Conservation (phyloP, 2,113 vertebrate species). For the Gadus chalcogrammus region DNA sequence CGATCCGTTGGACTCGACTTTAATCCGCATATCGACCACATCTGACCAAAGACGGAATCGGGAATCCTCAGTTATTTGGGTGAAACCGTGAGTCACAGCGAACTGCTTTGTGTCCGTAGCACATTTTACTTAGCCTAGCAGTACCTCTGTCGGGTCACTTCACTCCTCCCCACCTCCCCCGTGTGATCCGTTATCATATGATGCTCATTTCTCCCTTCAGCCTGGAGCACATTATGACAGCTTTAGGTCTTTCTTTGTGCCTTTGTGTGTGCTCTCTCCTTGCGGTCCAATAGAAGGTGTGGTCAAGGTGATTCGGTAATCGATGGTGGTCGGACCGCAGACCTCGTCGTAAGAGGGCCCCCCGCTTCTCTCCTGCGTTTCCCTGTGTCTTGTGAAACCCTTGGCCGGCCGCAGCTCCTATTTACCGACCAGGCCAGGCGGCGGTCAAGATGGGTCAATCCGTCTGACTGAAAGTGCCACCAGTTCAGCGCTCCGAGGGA, state of each 20-base stretch:
- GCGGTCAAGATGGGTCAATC: slow-evolving; percentile 47
- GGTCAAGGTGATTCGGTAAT: slow-evolving; percentile 66
- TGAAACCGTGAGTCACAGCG: slow-evolving; percentile 66
- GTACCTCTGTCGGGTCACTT: slow-evolving; percentile 53
- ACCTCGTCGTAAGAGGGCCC: slow-evolving; percentile 59
- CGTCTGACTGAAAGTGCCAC: slow-evolving; percentile 32
- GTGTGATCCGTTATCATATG: slow-evolving; percentile 75
- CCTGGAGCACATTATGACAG: slow-evolving; percentile 56
- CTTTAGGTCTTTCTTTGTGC: slow-evolving; percentile 66
- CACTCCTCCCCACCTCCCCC: slow-evolving; percentile 43
- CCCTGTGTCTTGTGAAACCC: neutral
- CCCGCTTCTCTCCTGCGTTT: neutral
- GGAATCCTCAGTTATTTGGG: slow-evolving; percentile 35
- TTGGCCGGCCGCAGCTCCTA: slow-evolving; percentile 22
- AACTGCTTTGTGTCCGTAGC: slow-evolving; percentile 66
- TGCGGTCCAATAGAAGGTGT: slow-evolving; percentile 67
- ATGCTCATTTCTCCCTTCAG: slow-evolving; percentile 60
- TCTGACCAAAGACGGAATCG: slow-evolving; percentile 10
- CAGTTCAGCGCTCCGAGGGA: slow-evolving; percentile 24
- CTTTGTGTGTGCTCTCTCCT: slow-evolving; percentile 62
- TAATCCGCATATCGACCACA: neutral
- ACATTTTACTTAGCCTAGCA: slow-evolving; percentile 49
- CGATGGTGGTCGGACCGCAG: slow-evolving; percentile 60
- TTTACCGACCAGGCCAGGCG: slow-evolving; percentile 38
- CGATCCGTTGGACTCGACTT: slow-evolving; percentile 12